Conservation (phyloP, 2,797 vertebrate species). For the Chaetodon trifasciatus region DNA sequence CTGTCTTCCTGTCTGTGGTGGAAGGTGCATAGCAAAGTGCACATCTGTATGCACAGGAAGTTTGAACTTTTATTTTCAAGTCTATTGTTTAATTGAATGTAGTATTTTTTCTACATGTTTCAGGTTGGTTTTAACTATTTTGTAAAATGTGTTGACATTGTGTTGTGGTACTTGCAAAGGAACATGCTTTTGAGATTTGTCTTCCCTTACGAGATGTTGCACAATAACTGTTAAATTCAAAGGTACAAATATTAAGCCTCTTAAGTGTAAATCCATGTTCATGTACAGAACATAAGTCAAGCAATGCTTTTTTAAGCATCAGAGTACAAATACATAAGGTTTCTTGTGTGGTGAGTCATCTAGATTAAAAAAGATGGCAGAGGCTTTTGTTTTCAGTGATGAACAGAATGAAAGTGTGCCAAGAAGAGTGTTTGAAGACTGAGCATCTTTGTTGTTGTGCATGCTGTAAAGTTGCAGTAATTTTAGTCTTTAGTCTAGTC, state of each 20-base stretch:
- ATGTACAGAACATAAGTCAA: not conserved
- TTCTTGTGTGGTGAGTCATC: not conserved
- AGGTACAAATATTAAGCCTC: not conserved
- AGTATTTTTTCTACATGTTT: not conserved
- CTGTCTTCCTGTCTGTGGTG: not conserved
- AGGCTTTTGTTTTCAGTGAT: constrained; percentile 17
- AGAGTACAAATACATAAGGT: constrained; percentile 1
- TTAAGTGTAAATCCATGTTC: not conserved
- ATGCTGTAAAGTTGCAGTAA: not conserved
- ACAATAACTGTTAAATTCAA: not conserved
- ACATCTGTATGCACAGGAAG: not conserved
- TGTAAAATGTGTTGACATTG: not conserved
- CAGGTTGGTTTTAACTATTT: not conserved
- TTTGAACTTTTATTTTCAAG: not conserved
- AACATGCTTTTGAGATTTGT: not conserved
- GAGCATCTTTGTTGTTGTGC: not conserved
- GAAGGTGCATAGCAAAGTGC: not conserved
- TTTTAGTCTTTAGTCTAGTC: not conserved
- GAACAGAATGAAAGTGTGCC: not conserved
- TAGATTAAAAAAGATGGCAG: constrained; percentile 13
- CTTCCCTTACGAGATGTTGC: not conserved
- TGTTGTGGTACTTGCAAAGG: not conserved
- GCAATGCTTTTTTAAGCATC: not conserved
- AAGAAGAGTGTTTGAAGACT: not conserved
- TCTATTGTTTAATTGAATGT: not conserved